Conservation (phyloP, 2,113 vertebrate species). For the Triplophysa tibetana region DNA sequence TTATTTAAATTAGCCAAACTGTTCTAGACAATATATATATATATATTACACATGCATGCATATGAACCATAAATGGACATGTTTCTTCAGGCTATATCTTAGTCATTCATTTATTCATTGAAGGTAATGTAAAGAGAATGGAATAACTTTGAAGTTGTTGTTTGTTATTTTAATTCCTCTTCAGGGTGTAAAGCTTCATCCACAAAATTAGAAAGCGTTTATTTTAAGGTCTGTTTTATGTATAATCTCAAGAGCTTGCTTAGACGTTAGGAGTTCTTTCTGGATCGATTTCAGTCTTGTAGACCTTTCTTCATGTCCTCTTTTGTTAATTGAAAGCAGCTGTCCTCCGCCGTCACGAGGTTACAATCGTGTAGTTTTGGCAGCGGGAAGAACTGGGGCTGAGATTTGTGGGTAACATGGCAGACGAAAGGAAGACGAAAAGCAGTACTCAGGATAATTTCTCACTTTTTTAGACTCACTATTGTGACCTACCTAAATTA, state of each 20-base stretch:
- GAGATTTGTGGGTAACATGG: slow-evolving; percentile 50
- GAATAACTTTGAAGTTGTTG: too few species aligned
- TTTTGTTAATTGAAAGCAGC: slow-evolving; percentile 77
- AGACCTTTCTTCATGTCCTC: slow-evolving; percentile 51
- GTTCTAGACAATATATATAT: too few species aligned
- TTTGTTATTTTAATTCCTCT: too few species aligned
- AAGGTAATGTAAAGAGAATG: slow-evolving; percentile 2
- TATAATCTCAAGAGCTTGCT: not conserved
- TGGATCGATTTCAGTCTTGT: slow-evolving; percentile 44
- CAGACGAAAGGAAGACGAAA: slow-evolving; percentile 17
- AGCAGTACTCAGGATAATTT: not conserved
- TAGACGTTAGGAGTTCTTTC: slow-evolving; percentile 50
- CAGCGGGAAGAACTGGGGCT: slow-evolving; percentile 53
- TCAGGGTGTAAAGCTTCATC: not conserved
- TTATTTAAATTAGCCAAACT: too few species aligned
- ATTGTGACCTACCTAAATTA: not conserved
- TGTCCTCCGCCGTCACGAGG: slow-evolving; percentile 64
- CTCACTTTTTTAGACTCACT: too few species aligned
- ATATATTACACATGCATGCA: too few species aligned
- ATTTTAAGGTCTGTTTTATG: not conserved
- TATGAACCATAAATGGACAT: not conserved
- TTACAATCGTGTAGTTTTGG: slow-evolving; percentile 69
- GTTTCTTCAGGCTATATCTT: not conserved
- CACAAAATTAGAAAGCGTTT: not conserved
- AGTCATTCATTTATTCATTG: not conserved